Evolutionary conservation across 2,888 invertebrate species (phyloP), one percentile per base, ranked within the genome.

Genomic region (Luperina testacea): DNA sequence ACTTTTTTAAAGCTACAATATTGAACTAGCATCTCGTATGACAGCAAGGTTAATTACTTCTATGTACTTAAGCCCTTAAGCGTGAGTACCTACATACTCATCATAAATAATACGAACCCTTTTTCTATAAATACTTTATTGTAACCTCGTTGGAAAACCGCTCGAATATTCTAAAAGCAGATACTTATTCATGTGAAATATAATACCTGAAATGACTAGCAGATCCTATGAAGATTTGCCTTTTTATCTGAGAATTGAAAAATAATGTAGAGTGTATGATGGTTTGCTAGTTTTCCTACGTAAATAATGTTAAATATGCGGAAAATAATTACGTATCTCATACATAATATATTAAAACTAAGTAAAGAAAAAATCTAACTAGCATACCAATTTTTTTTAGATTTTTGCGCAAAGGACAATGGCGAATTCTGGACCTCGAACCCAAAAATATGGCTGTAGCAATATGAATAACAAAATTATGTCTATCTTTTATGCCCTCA

Each of bases 111-210:
- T 71, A 48, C 67, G n/a, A 71, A 71, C 81, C 77, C 53, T 53
- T 61, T 82, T 81, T 73, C 73, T 76, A 73, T 73, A 76, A 68
- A 27, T 71, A 76, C 59, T 74, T 42, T 53, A 32, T 42, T 32
- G 7, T 61, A 42, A 42, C 70, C 20, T 53, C 32, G 27, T 65
- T 69, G 38, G 27, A 51, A 64, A 42, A 53, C 17, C 7, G 15
- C 24, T 42, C 4, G 20, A 53, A 79, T 67, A 59, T 65, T 76
- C 5, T 76, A 48, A 13, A 53, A 61, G 71, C 57, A 32, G 6
- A 2, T 61, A 27, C 32, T 45, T n/a, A 38, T 65, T 64, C 42
- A 68, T 73, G 17, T 38, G 13, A 75, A 59, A 48, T 67, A 72
- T 45, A 24, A 45, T 63, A 65, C 51, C 24, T 45, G 68, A 48